Evolutionary conservation across 2,888 invertebrate species (phyloP).

Genomic region (Pycnomerus fuliginosus): DNA sequence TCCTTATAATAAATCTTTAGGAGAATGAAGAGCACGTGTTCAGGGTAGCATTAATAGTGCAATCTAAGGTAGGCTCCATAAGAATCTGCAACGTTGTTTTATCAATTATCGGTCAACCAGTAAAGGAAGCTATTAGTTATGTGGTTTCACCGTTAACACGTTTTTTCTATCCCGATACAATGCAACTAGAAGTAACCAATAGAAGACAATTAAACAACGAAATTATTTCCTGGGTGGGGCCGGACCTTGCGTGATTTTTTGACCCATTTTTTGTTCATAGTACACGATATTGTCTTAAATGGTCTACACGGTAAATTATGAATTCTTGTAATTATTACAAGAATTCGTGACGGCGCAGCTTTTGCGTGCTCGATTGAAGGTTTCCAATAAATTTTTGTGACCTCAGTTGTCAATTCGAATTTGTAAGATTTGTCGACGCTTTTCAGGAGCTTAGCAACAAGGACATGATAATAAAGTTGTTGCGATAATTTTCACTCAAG

Average conservation of each 20-base stretch:
- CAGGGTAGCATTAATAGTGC: constrained; percentile 6
- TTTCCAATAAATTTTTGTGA: no score
- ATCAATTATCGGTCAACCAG: constrained; percentile 24
- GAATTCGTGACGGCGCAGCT: constrained; percentile 17
- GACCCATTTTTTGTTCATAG: constrained; percentile 16
- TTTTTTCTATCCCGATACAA: constrained; percentile 18
- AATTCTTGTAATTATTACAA: constrained; percentile 22
- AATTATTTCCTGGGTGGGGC: constrained; percentile 26
- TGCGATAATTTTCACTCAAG: no score
- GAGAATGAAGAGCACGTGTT: constrained; percentile 21
- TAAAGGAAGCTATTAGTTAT: constrained; percentile 27
- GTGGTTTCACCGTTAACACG: constrained; percentile 22
- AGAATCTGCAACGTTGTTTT: constrained; percentile 22
- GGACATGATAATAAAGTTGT: no score
- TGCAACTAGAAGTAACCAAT: constrained; percentile 17
- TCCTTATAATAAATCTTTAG: constrained; percentile 14
- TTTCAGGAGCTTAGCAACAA: no score
- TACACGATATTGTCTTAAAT: constrained; percentile 20
- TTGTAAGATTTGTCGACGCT: no score
- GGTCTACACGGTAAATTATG: constrained; percentile 16
- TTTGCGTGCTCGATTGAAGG: constrained; percentile 21
- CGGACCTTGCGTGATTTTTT: constrained; percentile 19
- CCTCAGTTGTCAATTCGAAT: no score
- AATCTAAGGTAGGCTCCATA: constrained; percentile 16
- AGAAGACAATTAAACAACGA: constrained; percentile 23